Conservation (phyloP, 2,797 vertebrate genomes). For the Taeniopygia guttata region DNA sequence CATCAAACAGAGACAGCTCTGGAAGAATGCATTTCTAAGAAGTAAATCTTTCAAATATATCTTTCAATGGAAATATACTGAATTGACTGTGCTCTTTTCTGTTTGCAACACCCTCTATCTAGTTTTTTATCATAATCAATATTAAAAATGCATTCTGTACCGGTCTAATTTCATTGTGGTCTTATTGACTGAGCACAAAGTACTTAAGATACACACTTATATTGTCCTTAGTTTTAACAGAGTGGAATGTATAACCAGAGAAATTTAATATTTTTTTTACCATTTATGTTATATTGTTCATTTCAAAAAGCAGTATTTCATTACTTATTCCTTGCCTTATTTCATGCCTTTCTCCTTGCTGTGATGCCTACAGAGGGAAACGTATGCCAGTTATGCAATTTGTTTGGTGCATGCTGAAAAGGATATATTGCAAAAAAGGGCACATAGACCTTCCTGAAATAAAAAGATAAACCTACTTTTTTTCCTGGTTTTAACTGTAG, state of each 20-base stretch:
- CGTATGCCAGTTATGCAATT: not conserved
- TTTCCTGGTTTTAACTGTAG: not conserved
- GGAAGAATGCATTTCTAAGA: slow-evolving; percentile 6
- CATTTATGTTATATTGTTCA: not conserved
- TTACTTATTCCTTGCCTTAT: not conserved
- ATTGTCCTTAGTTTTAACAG: not conserved
- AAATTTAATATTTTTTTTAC: not conserved
- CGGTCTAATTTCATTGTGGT: not conserved
- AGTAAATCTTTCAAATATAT: not conserved
- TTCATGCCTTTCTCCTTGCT: not conserved
- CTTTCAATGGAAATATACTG: not conserved
- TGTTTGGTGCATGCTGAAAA: slow-evolving; percentile 26
- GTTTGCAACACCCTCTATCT: not conserved
- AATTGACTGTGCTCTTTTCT: not conserved
- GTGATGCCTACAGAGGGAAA: not conserved
- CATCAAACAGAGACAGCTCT: not conserved
- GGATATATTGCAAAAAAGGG: not conserved
- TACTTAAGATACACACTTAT: not conserved
- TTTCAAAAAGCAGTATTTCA: not conserved
- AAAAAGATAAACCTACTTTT: not conserved
- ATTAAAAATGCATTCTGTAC: not conserved
- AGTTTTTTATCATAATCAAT: not conserved
- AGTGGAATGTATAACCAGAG: not conserved
- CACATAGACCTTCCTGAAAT: not conserved
- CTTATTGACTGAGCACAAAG: not conserved